Evolutionary conservation across 2,797 vertebrate genomes (phyloP).

Genomic region (Sebastes cheni): DNA sequence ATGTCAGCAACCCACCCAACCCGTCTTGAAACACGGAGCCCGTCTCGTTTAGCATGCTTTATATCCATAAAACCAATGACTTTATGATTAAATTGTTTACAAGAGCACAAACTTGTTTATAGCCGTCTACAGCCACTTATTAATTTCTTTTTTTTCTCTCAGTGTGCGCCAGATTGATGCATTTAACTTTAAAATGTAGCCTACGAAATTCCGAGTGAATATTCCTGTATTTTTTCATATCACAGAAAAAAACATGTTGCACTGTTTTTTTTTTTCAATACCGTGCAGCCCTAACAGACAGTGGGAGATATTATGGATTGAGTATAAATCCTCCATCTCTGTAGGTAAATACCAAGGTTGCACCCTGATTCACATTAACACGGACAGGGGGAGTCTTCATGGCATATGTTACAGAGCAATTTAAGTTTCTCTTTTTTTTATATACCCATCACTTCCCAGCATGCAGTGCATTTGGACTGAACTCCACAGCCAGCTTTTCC

Average conservation of each 20-base stretch:
- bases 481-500: not conserved
- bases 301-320: not conserved
- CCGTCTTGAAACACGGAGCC: not conserved
- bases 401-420: not conserved
- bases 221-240: not conserved
- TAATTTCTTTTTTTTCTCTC: not conserved
- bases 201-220: not conserved
- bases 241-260: too few relatives aligned
- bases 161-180: not conserved
- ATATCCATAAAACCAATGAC: not conserved
- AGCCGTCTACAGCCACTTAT: not conserved
- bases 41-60: not conserved
- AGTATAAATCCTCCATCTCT: not conserved
- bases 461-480: not conserved
- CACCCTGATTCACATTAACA: not conserved
- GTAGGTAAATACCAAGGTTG: not conserved
- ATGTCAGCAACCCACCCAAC: not conserved
- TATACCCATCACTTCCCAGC: not conserved
- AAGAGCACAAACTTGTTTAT: not conserved
- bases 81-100: not conserved
- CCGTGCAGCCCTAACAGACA: not conserved
- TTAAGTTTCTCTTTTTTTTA: not conserved
- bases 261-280: too few relatives aligned
- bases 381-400: not conserved
- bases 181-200: not conserved